These are phyloP conservation scores for Tanytarsus gracilentus DNA, from an alignment of 2,888 invertebrate genomes.

Conservation along the genomic window DNA sequence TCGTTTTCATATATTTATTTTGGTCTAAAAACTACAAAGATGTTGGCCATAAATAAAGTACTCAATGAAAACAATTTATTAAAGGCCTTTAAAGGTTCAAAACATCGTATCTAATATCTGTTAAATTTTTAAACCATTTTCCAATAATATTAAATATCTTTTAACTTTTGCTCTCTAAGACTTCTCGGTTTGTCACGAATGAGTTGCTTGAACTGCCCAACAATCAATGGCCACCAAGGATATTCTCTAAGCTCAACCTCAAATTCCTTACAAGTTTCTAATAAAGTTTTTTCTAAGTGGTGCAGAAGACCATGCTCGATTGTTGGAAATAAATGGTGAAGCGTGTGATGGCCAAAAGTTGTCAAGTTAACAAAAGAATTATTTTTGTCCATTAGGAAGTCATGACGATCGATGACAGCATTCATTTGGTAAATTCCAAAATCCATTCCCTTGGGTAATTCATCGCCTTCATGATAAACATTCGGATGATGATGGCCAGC, in stretches of 20 bases:
- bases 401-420: conserved; percentile 60
- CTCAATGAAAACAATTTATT: no score
- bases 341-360: conserved; percentile 65
- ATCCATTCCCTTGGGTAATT: conserved; percentile 54
- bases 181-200: no score
- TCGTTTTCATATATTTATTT: no score
- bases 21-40: no score
- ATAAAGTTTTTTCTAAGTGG: conserved; percentile 51
- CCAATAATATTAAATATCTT: no score
- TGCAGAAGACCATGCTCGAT: conserved; percentile 65
- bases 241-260: conserved; percentile 36
- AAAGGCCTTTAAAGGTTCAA: no score
- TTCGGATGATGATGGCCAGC: conserved; percentile 73
- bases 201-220: not conserved
- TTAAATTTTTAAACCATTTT: not conserved
- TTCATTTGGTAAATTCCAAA: conserved; percentile 73
- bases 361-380: conserved; percentile 59
- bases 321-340: conserved; percentile 75
- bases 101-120: no score
- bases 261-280: conserved; percentile 40
- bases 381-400: conserved; percentile 58
- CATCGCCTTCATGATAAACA: conserved; percentile 70
- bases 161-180: no score
- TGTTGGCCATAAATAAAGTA: no score
- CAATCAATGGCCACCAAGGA: not conserved